Evolutionary conservation across 1,140 invertebrate genomes (phyloP).

Genomic region (Aphelenchoides besseyi): DNA sequence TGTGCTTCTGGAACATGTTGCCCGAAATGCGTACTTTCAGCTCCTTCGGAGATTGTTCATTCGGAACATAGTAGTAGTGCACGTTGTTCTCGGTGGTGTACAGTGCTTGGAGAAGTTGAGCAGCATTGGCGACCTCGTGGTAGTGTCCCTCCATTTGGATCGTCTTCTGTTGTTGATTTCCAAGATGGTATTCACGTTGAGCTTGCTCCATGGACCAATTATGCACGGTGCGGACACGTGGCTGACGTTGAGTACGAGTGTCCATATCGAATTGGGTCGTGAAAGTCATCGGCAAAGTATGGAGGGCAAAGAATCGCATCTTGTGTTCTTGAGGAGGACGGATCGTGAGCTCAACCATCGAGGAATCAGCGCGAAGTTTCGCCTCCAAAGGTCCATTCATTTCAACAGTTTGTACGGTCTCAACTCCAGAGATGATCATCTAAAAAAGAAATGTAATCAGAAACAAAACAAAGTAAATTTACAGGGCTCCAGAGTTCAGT

Average conservation of each 20-base stretch:
- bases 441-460: background rate
- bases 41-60: constrained; percentile 27
- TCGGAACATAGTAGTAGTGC: constrained; percentile 37
- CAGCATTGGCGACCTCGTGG: background rate
- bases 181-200: constrained; percentile 9
- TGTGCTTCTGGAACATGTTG: constrained; percentile 34
- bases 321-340: constrained; percentile 31
- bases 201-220: constrained; percentile 21
- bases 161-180: constrained; percentile 11
- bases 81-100: constrained; percentile 43
- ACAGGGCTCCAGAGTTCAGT: constrained; percentile 13
- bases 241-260: background rate
- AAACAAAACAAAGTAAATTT: background rate
- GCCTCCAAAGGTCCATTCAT: constrained; percentile 31
- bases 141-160: constrained; percentile 20
- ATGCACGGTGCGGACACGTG: constrained; percentile 20
- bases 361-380: constrained; percentile 23
- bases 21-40: constrained; percentile 20
- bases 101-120: constrained; percentile 32
- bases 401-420: constrained; percentile 30
- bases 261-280: constrained; percentile 12
- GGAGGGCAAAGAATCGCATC: constrained; percentile 28
- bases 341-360: constrained; percentile 12
- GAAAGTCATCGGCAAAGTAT: constrained; percentile 41
- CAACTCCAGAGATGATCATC: constrained; percentile 26